phyloP scores from a whole-genome alignment of 2,113 vertebrate genomes.

The Ovis aries region DNA sequence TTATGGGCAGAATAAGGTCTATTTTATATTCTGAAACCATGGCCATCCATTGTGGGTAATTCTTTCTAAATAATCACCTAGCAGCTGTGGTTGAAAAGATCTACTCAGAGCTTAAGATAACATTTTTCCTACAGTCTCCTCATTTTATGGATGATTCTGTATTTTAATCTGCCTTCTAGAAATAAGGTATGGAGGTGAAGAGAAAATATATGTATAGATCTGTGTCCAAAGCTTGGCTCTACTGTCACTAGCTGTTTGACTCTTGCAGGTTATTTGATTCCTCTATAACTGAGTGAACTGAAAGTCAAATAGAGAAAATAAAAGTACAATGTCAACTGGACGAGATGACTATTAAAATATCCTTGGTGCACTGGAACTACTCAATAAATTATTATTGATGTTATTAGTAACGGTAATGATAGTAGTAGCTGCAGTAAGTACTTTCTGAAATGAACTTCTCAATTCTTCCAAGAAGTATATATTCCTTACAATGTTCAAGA shows the following conservation, averaged over 20 bases:
- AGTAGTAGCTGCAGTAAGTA: neutral
- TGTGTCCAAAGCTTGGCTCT: neutral
- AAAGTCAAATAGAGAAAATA: neutral
- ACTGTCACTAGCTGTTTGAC: neutral
- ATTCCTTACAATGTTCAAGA: neutral
- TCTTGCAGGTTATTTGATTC: neutral
- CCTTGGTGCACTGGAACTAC: neutral
- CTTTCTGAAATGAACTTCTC: neutral
- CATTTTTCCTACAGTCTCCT: neutral
- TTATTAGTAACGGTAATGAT: neutral
- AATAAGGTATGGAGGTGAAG: neutral
- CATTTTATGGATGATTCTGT: neutral
- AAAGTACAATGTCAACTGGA: neutral
- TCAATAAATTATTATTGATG: neutral
- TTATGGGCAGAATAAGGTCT: neutral
- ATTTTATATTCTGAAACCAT: neutral
- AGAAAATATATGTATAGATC: neutral
- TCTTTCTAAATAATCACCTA: neutral
- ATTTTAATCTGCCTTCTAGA: neutral
- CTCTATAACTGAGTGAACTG: neutral
- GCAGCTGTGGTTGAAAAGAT: neutral
- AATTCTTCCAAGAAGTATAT: neutral
- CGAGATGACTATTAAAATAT: neutral
- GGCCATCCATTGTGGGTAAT: neutral
- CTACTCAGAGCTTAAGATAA: neutral